These are phyloP conservation scores for Ictalurus punctatus DNA, from an alignment of 2,113 vertebrate species.

Conservation along the genomic window DNA sequence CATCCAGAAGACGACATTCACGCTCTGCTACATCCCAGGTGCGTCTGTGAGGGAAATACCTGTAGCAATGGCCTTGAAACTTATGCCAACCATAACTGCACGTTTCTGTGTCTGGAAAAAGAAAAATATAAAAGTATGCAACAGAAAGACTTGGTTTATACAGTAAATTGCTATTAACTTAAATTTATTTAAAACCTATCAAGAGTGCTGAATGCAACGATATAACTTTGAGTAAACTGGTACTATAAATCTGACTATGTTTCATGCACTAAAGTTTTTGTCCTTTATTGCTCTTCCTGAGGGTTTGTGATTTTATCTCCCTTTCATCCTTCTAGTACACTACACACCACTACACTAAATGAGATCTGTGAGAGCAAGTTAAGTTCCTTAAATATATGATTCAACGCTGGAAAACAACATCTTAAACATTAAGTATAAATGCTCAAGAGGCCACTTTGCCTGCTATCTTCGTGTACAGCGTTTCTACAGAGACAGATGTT, in stretches of 20 bases:
- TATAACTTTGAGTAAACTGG: background rate
- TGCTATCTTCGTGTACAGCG: background rate
- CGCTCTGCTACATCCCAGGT: constrained; percentile 93
- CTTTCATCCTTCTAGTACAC: constrained; percentile 20
- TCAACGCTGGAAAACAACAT: background rate
- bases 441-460: background rate
- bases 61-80: constrained; percentile 97
- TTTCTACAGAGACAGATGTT: constrained; percentile 19
- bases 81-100: constrained; percentile 98
- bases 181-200: background rate
- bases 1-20: constrained; percentile 93
- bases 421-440: background rate
- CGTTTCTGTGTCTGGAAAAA: constrained; percentile 82
- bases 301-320: constrained; percentile 13
- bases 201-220: background rate
- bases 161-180: background rate
- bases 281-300: background rate
- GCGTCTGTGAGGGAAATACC: constrained; percentile 87
- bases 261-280: background rate
- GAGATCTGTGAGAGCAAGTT: background rate
- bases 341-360: constrained; percentile 24
- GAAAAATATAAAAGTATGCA: background rate
- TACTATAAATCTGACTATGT: constrained; percentile 10
- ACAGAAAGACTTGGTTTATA: background rate
- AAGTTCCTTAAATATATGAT: background rate